These are phyloP conservation scores for Phrynocephalus vlangalii DNA, from an alignment of 2,797 vertebrate species.

Conservation along the genomic window DNA sequence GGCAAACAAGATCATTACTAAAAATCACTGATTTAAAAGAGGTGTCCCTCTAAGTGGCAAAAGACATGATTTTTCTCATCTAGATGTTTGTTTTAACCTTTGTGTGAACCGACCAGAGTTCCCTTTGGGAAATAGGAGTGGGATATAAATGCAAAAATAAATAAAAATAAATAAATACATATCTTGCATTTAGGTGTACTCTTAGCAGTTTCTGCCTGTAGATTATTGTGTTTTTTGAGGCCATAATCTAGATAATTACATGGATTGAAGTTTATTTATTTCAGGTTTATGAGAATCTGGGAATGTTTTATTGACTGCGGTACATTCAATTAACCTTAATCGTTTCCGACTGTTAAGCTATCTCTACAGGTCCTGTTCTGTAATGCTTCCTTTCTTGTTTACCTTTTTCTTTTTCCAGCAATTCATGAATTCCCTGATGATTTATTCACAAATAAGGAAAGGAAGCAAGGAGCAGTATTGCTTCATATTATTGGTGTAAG, in stretches of 20 bases:
- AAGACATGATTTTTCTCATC: too few species aligned
- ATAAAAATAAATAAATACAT: too few species aligned
- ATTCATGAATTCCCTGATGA: constrained; percentile 94
- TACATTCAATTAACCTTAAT: not conserved
- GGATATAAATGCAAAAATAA: too few species aligned
- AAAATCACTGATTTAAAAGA: too few species aligned
- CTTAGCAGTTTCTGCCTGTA: not conserved
- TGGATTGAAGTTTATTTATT: constrained; percentile 1
- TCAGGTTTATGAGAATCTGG: not conserved
- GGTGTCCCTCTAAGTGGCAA: too few species aligned
- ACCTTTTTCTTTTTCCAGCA: constrained; percentile 81
- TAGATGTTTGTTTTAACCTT: too few species aligned
- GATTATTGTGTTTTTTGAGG: not conserved
- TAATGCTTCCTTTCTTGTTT: not conserved
- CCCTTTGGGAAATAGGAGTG: too few species aligned
- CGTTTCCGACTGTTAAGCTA: constrained; percentile 25
- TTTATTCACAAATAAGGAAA: constrained; percentile 88
- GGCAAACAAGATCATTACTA: too few species aligned
- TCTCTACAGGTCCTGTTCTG: constrained; percentile 24
- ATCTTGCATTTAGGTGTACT: not conserved
- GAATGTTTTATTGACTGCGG: not conserved
- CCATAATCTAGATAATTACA: constrained; percentile 9
- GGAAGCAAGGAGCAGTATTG: constrained; percentile 87
- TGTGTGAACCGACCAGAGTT: too few species aligned
- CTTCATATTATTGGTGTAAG: constrained; percentile 93